Evolutionary conservation across 2,888 invertebrate species (phyloP), one percentile per base, ranked within the genome.

Genomic region (Pteria penguin): DNA sequence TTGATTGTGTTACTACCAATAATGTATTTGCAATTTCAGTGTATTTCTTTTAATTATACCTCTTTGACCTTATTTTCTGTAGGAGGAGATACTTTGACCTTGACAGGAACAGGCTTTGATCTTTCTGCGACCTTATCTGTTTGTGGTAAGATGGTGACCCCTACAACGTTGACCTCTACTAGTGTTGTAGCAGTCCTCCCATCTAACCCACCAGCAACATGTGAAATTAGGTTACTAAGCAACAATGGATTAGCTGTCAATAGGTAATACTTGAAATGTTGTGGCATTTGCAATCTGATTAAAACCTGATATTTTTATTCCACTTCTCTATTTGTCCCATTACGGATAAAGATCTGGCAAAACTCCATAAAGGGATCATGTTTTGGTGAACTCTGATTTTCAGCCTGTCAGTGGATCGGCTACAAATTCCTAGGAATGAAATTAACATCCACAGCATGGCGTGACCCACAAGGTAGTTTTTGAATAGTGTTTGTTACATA

Each of bases 71-170:
- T 29, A 58, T 55, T 60, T 60, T 18, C 11, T 29, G 24, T 33
- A 68, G 68, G 68, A 22, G 63, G 74, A 4, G 62, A 31, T 11
- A 62, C 54, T 22, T 45, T 74, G 1, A 68, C 57, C 1, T 33
- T 74, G 32, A 3, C 24, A 5, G 74, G 68, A 1, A 1, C 24
- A n/a, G 55, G 67, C 14, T 55, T 74, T 54, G 68, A 52, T 27
- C 11, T 45, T 1, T 36, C 18, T 5, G 62, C 36, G 11, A 33
- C 36, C 22, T 26, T 68, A 14, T 63, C 5, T 31, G 68, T 74
- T 11, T 45, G 74, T 45, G 26, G 31, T 22, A 33, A 45, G 2
- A 22, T 24, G 2, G 62, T 68, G 8, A 14, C 33, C n/a, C 31
- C 8, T 5, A 55, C 55, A 18, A 55, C 22, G 2, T n/a, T 32